Base-by-base conservation (phyloP, 2,113 vertebrate species). In the Pedetes capensis region DNA sequence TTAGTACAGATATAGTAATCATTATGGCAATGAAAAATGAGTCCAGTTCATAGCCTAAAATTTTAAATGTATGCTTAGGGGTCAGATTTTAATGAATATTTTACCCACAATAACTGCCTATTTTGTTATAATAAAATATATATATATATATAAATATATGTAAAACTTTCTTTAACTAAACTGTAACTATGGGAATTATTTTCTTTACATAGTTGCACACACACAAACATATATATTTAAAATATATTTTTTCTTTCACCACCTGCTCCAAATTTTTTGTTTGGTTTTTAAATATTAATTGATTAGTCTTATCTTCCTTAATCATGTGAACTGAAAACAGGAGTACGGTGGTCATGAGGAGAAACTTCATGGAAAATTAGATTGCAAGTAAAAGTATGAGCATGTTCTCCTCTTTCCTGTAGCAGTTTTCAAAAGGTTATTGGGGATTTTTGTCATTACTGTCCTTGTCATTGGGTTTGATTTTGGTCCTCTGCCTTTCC, bases 121-220 rank as follows among this genome's bases (percentile, higher is more conserved):
- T 99, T 99, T 99, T 99, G 99, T 99, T 99, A 99, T 99, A 99
- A 99, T 99, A 98, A 99, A 99, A 99, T 98, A 98, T 99, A 98
- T 93, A n/a, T n/a, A 97, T 95, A 97, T 94, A 97, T 96, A 97
- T 95, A 97, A 71, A 98, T 97, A 98, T 99, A 99, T 99, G 99
- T 99, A 99, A 98, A 99, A 99, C 98, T 99, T 99, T 99, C 99
- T 99, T 98, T 99, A 98, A 97, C 97, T 96, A 98, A 99, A 98
- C 98, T 99, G 98, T 98, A 99, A 99, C 98, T 98, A 99, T 98
- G 98, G 99, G 98, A 99, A 98, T 99, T 99, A 98, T 99, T 99
- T 99, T 99, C 98, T 99, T 99, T 99, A 99, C 98, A 98, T 99
- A 98, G 97, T 98, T 98, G 98, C 98, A 96, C 98, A 98, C 98